Evolutionary conservation across 2,113 vertebrate species (phyloP), one percentile per base, ranked within the genome.

Genomic region (Serilophus lunatus): DNA sequence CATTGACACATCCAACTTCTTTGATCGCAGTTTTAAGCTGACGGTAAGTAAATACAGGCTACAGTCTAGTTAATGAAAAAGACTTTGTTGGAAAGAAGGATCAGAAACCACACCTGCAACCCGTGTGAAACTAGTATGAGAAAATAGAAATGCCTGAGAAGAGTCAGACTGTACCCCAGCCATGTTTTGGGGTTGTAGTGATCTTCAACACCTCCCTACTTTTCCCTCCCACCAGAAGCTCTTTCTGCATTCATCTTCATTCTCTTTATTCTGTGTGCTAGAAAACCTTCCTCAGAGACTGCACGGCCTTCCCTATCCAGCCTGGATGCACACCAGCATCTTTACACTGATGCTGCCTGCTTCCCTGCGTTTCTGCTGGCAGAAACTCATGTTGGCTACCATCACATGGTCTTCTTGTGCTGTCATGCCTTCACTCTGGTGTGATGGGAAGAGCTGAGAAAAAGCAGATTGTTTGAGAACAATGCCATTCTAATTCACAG

Each of bases 1-100:
- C 51, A 96, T 98, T 0, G 49, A 98, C 63, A 98, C 98, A 0
- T 96, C 97, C 24, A 70, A 93, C 38, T 82, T 97, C 47, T 97
- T 95, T 36, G 92, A 97, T 31, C 82, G 93, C 24, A 88, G 33
- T 31, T 79, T 97, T 57, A 95, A 61, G 35, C 7, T 98, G 56
- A 93, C 69, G 74, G 98, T 98, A 96, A 98, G 98, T 95, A 63
- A 68, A 69, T 47, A 47, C 45, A 86, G 24, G 11, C 33, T 65
- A 40, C 26, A 69, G 18, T 56, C 18, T 54, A 25, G 50, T 82
- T 66, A 13, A n/a, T 54, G 2, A 68, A 38, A 88, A 47, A 42
- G n/a, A 19, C 26, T 77, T 82, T 2, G 45, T 12, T 45, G 47
- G 28, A 49, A 81, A 71, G 40, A 72, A 16, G 6, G 16, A 45